Base-by-base conservation (phyloP, 2,888 invertebrate species). In the Zygothrica quintamaculata region DNA sequence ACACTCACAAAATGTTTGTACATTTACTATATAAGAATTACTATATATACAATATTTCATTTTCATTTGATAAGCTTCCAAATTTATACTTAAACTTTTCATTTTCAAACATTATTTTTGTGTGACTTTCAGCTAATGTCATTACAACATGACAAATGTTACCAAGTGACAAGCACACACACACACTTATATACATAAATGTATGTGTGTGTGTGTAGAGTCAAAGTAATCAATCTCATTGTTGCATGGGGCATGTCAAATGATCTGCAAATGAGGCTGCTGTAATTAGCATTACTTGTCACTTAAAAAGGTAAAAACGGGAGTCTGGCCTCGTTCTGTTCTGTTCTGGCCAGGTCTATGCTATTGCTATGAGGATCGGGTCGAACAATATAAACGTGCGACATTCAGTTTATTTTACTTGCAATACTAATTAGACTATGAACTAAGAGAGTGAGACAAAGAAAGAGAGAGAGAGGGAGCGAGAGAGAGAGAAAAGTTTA, bases 271-370 rank as follows among this genome's bases (percentile, higher is more conserved):
- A 3, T n/a, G 36, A 9, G 13, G 42, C 26, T 37, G 48, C 25
- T 11, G 52, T 71, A 70, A 70, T 70, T 70, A 70, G 70, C 66
- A 60, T 48, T 61, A 56, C 66, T 70, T 70, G 70, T 61, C 70
- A 61, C 48, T 60, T 58, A 15, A 43, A 56, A 50, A 50, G 65
- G 59, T 59, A 53, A 53, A 22, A 65, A 42, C 50, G 12, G 13
- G 13, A 31, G 36, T 25, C 34, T 43, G 36, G 43, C 40, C 39
- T 18, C 29, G 34, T 11, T 25, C 34, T 43, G 36, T 36, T 34
- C 39, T 22, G 34, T 11, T 25, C 34, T 43, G 36, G 43, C 40
- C 39, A n/a, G 36, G 44, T 9, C 40, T 18, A n/a, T n/a, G n/a
- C n/a, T n/a, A n/a, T n/a, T n/a, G n/a, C n/a, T n/a, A n/a, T n/a